Evolutionary conservation across 2,888 invertebrate genomes (phyloP).

Genomic region (Reticulitermes lucifugus): DNA sequence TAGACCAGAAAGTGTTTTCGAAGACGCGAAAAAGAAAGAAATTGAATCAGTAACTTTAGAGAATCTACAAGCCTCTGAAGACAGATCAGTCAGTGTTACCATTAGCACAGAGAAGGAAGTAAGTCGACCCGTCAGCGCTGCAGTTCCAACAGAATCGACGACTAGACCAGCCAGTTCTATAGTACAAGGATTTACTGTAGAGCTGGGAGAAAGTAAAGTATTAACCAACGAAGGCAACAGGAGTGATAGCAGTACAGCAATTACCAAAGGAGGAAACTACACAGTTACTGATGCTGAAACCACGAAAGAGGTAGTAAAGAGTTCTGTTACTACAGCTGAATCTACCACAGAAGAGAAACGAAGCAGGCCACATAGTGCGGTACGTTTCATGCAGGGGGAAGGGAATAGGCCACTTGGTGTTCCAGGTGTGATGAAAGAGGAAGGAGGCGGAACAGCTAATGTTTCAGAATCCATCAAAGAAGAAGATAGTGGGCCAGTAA

Average conservation of each 20-base stretch:
- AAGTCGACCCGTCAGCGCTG: neutral
- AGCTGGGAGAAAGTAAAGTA: neutral
- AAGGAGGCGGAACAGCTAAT: neutral
- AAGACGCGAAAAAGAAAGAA: neutral
- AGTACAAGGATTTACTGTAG: neutral
- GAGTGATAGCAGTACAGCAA: neutral
- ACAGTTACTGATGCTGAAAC: neutral
- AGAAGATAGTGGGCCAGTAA: neutral
- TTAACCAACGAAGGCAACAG: neutral
- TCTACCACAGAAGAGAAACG: slow-evolving; percentile 14
- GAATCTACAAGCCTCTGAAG: neutral
- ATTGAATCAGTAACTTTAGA: neutral
- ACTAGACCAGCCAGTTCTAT: neutral
- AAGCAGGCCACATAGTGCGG: neutral
- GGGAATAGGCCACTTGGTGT: neutral
- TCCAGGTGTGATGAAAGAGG: neutral
- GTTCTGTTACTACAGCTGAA: neutral
- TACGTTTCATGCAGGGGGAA: neutral
- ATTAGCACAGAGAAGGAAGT: neutral
- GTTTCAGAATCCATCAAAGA: slow-evolving; percentile 4
- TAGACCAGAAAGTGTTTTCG: neutral
- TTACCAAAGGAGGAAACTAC: neutral
- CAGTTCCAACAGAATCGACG: neutral
- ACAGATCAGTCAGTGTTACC: neutral
- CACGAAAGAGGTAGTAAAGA: neutral